phyloP scores from a whole-genome alignment of 2,797 vertebrate species.

The Sardinella longiceps region DNA sequence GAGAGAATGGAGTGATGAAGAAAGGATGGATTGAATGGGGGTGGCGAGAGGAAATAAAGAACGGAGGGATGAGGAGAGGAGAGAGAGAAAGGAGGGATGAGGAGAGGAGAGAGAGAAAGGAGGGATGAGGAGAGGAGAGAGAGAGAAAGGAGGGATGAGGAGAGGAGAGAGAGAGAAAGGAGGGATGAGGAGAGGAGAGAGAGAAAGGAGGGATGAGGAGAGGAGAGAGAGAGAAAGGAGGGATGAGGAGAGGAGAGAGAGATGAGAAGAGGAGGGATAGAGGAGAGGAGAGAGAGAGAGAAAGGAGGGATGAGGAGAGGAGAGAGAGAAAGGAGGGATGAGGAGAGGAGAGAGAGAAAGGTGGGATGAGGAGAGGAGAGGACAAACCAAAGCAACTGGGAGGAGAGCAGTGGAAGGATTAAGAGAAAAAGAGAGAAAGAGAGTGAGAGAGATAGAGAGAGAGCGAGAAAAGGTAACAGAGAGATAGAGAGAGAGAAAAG shows the following conservation, averaged over 20 bases:
- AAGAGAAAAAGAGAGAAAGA: slow-evolving; percentile 47
- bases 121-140: neutral
- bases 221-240: no score
- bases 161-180: no score
- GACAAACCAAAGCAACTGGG: no score
- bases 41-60: no score
- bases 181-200: slow-evolving; percentile 43
- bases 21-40: no score
- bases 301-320: neutral
- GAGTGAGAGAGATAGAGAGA: neutral
- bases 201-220: slow-evolving; percentile 20
- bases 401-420: neutral
- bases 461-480: no score
- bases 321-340: neutral
- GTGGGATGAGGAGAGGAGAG: slow-evolving; percentile 1
- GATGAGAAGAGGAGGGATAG: neutral
- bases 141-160: neutral
- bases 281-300: neutral
- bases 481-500: no score
- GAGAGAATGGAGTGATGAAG: neutral
- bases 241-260: no score
- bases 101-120: slow-evolving; percentile 18
- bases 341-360: neutral
- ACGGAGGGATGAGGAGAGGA: no score
- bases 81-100: no score